A percentile compares a stretch with the other conserved stretches of the same genome.
Evolutionary conservation across 2,113 vertebrate genomes (phyloP).

Genomic region (Talpa occidentalis): DNA sequence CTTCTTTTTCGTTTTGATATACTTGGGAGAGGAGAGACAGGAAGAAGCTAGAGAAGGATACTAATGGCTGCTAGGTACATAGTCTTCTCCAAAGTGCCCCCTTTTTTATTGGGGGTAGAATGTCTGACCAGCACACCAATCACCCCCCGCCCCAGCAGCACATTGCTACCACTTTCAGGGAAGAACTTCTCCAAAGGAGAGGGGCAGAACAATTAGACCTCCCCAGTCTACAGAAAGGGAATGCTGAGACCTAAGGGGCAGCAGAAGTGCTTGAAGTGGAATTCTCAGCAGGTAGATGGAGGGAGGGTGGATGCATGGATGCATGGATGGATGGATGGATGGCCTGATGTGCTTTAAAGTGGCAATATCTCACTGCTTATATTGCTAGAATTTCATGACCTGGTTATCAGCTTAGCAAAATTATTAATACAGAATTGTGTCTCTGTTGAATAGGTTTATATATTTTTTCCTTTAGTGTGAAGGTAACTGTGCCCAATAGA

Average conservation of each 20-base stretch:
- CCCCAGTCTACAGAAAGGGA: too few relatives aligned
- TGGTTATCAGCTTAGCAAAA: neutral
- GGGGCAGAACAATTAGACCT: neutral
- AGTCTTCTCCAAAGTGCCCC: neutral
- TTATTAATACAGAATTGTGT: neutral
- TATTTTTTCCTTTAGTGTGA: neutral
- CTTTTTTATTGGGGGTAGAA: too few relatives aligned
- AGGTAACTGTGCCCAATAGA: neutral
- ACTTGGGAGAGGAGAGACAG: neutral
- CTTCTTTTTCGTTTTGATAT: neutral
- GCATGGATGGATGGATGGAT: too few relatives aligned
- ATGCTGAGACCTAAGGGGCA: neutral
- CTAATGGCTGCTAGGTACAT: neutral
- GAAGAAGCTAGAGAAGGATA: neutral
- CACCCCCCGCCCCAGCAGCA: too few relatives aligned
- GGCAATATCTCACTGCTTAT: neutral
- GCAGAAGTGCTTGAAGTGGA: too few relatives aligned
- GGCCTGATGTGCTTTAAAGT: neutral
- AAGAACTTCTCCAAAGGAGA: too few relatives aligned
- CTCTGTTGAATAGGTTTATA: neutral
- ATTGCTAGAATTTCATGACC: neutral
- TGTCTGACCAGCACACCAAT: too few relatives aligned
- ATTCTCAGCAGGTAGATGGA: too few relatives aligned
- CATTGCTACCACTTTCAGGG: too few relatives aligned
- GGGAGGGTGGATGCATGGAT: too few relatives aligned